Conservation (phyloP, 2,797 vertebrate species). For the Poeciliopsis turneri region DNA sequence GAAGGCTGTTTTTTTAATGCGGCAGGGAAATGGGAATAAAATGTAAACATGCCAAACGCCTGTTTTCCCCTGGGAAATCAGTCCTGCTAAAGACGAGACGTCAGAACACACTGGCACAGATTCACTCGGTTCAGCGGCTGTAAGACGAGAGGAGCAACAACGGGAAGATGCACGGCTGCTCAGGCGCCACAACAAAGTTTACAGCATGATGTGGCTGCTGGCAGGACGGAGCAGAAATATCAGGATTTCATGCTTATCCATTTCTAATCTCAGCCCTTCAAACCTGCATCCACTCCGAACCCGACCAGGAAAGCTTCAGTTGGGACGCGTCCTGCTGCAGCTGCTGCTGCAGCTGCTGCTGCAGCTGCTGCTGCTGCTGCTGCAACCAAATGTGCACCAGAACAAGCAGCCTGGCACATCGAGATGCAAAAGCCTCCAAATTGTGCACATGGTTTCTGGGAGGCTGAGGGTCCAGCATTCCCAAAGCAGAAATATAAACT, state of each 20-base stretch:
- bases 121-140: conserved; percentile 32
- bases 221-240: background rate
- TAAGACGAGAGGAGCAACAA: conserved; percentile 26
- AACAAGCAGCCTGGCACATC: background rate
- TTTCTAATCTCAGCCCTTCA: background rate
- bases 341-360: background rate
- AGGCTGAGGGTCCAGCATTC: background rate
- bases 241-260: no score
- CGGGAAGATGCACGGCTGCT: background rate
- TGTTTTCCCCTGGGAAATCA: conserved; percentile 67
- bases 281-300: background rate
- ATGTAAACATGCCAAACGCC: conserved; percentile 73
- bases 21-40: conserved; percentile 59
- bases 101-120: conserved; percentile 65
- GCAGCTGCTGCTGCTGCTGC: background rate
- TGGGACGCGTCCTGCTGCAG: no score
- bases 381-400: background rate
- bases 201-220: background rate
- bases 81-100: conserved; percentile 57
- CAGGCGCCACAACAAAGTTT: background rate
- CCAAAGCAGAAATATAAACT: background rate
- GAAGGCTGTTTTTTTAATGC: conserved; percentile 37
- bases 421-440: background rate
- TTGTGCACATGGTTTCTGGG: background rate
- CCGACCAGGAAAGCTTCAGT: background rate